Conservation (phyloP, 2,797 vertebrate species). For the Falco columbarius region DNA sequence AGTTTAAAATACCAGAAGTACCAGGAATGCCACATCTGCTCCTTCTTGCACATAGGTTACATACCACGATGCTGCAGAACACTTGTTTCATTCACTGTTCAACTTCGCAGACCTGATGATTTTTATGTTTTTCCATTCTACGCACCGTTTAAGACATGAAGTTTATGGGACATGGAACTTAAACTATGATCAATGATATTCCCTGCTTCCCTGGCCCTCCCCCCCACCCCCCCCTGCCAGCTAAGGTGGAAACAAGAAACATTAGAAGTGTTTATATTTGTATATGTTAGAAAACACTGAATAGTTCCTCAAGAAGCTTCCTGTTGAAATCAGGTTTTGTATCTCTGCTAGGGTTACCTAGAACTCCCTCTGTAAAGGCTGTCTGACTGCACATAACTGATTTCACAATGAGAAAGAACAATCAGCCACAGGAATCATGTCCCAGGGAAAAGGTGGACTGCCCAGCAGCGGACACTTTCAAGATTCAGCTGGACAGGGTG, state of each 20-base stretch:
- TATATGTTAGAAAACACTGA: neutral
- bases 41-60: neutral
- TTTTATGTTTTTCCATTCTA: neutral
- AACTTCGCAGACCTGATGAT: neutral
- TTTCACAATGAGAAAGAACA: neutral
- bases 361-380: neutral
- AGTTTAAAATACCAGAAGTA: neutral
- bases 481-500: neutral
- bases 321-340: neutral
- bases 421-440: neutral
- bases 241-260: neutral
- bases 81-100: neutral
- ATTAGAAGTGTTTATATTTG: neutral
- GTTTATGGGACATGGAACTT: neutral
- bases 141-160: neutral
- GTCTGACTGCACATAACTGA: neutral
- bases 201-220: too few species aligned
- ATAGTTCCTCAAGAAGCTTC: neutral
- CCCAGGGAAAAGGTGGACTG: neutral
- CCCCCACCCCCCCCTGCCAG: accelerated
- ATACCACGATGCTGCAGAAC: neutral
- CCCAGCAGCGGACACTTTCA: accelerated
- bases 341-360: neutral
- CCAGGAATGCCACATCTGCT: neutral
- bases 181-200: neutral